Conservation (phyloP, 2,113 vertebrate species). For the Vidua chalybeata region DNA sequence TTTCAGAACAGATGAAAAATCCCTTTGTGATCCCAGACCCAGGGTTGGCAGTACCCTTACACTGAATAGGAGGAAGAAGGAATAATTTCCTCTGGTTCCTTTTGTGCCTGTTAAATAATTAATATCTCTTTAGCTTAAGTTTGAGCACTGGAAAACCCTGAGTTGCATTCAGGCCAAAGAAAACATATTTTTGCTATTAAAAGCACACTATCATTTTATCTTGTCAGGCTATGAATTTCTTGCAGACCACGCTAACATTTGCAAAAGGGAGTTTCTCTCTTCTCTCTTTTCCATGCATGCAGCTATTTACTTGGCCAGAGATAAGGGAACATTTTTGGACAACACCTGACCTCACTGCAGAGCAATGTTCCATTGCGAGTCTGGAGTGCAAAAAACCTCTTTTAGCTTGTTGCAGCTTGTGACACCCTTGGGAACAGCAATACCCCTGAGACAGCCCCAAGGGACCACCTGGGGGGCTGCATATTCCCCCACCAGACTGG, state of each 20-base stretch:
- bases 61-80: background rate
- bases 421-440: background rate
- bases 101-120: background rate
- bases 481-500: background rate
- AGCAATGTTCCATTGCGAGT: background rate
- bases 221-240: background rate
- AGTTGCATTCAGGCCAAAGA: constrained; percentile 1
- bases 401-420: background rate
- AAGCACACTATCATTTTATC: background rate
- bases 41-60: background rate
- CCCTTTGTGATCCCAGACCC: background rate
- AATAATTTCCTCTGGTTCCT: constrained; percentile 10
- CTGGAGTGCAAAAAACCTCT: background rate
- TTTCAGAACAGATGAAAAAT: background rate
- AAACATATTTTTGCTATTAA: constrained; percentile 32
- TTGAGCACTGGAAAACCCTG: constrained; percentile 13
- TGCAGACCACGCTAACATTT: background rate
- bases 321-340: background rate
- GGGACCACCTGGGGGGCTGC: fast-evolving
- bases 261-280: background rate
- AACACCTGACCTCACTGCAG: background rate
- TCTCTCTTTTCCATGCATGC: background rate
- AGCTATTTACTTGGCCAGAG: background rate
- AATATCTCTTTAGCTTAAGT: background rate
- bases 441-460: fast-evolving